Conservation (phyloP, 2,113 vertebrate species). For the Heterochromis multidens region DNA sequence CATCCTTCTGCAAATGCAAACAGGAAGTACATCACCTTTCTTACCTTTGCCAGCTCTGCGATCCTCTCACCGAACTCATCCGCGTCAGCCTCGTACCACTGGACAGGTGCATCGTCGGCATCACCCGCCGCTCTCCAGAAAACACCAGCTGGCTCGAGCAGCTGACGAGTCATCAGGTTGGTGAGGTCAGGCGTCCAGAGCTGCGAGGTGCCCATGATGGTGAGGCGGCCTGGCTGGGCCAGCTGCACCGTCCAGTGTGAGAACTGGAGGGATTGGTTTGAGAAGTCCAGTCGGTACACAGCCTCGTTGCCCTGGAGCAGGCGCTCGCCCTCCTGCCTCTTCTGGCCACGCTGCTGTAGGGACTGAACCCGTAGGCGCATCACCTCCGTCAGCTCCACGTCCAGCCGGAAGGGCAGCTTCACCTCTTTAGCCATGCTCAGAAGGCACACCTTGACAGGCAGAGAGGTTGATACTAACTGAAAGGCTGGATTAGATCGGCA, state of each 20-base stretch:
- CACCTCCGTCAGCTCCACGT: conserved; percentile 81
- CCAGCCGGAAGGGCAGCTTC: conserved; percentile 74
- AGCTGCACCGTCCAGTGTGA: conserved; percentile 79
- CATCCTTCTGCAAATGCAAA: conserved; percentile 80
- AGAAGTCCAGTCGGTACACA: conserved; percentile 86
- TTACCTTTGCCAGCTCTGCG: conserved; percentile 84
- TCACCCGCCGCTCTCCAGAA: conserved; percentile 81
- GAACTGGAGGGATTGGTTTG: conserved; percentile 78
- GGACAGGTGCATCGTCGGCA: background rate
- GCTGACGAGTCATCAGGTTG: conserved; percentile 89
- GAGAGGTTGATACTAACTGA: background rate
- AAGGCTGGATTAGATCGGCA: background rate
- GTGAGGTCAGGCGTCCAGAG: conserved; percentile 95
- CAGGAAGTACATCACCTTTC: conserved; percentile 95
- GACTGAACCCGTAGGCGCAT: conserved; percentile 86
- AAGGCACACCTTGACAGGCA: background rate
- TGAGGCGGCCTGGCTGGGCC: conserved; percentile 75
- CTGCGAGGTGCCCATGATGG: conserved; percentile 87
- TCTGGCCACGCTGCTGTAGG: conserved; percentile 81
- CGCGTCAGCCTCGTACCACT: conserved; percentile 84
- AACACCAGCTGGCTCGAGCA: conserved; percentile 84
- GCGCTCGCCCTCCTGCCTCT: conserved; percentile 85
- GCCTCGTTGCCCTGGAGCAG: conserved; percentile 81
- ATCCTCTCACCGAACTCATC: conserved; percentile 91
- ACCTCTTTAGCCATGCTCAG: conserved; percentile 58